Percentiles rank a stretch among this genome's conserved stretches.
Conservation (phyloP, 2,113 vertebrate species). For the Picathartes gymnocephalus region DNA sequence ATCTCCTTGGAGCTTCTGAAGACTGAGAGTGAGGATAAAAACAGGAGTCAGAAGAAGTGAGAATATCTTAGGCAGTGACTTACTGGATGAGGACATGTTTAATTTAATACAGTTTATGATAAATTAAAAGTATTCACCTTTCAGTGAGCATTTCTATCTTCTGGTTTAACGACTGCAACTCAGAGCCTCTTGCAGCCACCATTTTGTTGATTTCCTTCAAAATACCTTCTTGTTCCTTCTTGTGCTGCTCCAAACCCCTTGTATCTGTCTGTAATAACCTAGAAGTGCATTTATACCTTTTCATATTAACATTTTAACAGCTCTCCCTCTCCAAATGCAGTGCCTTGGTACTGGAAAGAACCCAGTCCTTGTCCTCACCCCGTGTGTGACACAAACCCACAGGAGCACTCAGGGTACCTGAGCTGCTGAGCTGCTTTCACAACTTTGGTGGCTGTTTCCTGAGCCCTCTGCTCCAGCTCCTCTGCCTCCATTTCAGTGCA, state of each 20-base stretch:
- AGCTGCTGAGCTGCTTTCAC: constrained; percentile 76
- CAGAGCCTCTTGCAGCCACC: constrained; percentile 70
- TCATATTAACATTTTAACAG: not conserved
- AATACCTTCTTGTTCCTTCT: constrained; percentile 71
- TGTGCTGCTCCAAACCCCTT: constrained; percentile 67
- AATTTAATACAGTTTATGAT: not conserved
- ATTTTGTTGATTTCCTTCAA: constrained; percentile 74
- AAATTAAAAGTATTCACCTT: constrained; percentile 55
- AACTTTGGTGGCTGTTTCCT: constrained; percentile 72
- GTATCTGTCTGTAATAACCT: constrained; percentile 75
- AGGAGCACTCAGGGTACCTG: constrained; percentile 63
- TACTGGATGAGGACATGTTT: not conserved
- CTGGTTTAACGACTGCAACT: constrained; percentile 74
- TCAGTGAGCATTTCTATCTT: constrained; percentile 71
- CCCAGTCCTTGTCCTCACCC: not conserved
- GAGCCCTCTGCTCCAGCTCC: constrained; percentile 76
- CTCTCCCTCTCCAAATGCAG: not conserved
- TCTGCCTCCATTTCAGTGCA: constrained; percentile 72
- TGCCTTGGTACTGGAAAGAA: not conserved
- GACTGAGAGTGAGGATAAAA: constrained; percentile 53
- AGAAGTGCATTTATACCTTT: not conserved
- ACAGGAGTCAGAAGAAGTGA: not conserved
- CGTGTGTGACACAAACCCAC: rapidly evolving
- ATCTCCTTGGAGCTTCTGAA: constrained; percentile 76
- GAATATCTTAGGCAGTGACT: not conserved